Evolutionary conservation across 23 tunicate genomes (phyloP), one percentile per base, ranked within the genome.

Genomic region (Ciona savignyi): DNA sequence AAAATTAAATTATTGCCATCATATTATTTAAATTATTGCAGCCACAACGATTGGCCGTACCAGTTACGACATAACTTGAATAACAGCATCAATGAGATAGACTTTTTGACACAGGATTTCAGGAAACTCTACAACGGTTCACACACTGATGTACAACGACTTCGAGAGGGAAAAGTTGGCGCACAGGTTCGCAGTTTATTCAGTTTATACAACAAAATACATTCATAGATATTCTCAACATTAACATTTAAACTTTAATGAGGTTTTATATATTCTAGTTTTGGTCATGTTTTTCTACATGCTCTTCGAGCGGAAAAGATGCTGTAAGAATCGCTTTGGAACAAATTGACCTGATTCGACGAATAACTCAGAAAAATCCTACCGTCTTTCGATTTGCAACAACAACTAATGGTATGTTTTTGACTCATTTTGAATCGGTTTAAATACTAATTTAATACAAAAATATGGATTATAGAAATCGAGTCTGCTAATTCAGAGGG

Each of bases 251-350:
- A n/a, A 65, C 21, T 51, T 51, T 51, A 51, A 51, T 51, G 62
- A 20, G 20, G 22, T 28, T 67, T n/a, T 19, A 27, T 26, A n/a
- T n/a, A n/a, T n/a, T 33, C 22, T 30, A 81, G 79, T 81, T 81
- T 63, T 81, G 86, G 86, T 62, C 81, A 1, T 62, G 79, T 61
- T 81, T 29, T 33, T 72, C 27, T 1, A 22, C 81, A n/a, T 81
- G 86, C 73, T 27, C 35, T 3, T 24, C 81, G 1, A 34, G 65
- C 25, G 33, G 26, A 34, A 77, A 77, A 64, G 86, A 81, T 42
- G 86, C 75, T 1, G 65, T 65, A 20, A 20, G 66, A 0, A 70
- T 66, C 33, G 80, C 34, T 1, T 34, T 81, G 29, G 80, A 81
- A 26, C 86, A 81, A 64, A 62, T 81, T 32, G 86, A 81, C 56